phyloP scores from a whole-genome alignment of 2,113 vertebrate species.

The Nesospiza acunhae region DNA sequence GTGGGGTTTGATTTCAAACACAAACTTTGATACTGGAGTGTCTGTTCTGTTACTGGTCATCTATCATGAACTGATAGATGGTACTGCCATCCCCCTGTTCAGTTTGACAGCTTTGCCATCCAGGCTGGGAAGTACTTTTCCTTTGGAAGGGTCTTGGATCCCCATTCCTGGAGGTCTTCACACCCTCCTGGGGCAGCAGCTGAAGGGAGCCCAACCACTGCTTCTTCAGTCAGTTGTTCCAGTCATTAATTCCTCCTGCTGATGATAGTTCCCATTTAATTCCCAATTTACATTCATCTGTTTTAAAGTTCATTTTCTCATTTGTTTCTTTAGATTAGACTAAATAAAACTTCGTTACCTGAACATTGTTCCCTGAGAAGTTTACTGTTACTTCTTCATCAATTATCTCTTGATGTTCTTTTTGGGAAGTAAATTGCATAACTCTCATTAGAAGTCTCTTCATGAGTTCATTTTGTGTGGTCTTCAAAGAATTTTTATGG shows the following conservation, averaged over 20 bases:
- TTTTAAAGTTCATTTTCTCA: neutral
- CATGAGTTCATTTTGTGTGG: neutral
- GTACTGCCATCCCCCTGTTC: fast-evolving
- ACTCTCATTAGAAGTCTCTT: neutral
- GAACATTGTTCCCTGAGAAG: neutral
- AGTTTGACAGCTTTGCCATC: neutral
- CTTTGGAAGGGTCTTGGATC: neutral
- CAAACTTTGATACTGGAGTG: neutral
- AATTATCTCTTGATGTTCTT: neutral
- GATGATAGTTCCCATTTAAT: neutral
- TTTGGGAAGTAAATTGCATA: neutral
- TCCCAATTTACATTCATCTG: neutral
- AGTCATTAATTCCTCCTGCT: neutral
- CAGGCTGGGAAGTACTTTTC: neutral
- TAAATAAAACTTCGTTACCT: neutral
- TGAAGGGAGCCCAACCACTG: neutral
- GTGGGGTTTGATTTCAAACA: neutral
- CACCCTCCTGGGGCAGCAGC: fast-evolving
- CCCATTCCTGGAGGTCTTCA: neutral
- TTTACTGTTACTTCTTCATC: neutral
- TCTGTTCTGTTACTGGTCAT: fast-evolving
- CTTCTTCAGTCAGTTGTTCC: fast-evolving
- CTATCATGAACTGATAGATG: too few relatives aligned
- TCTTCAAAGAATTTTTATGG: neutral
- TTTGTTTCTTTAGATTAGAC: neutral